Conservation (phyloP, 2,888 invertebrate species). For the Notocelia uddmanniana region DNA sequence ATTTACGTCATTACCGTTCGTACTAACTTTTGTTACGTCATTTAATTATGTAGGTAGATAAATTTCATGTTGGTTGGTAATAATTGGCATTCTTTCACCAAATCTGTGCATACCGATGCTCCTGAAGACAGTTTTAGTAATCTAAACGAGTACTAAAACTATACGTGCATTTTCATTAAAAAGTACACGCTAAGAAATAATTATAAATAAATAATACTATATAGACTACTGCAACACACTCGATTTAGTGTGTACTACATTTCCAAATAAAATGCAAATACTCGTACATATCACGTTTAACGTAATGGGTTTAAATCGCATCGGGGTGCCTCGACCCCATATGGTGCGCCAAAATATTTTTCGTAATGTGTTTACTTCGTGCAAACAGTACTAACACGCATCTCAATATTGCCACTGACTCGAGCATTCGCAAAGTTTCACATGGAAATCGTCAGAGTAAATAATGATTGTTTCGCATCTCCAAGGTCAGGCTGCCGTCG, state of each 20-base stretch:
- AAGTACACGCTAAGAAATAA: neutral
- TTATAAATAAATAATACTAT: neutral
- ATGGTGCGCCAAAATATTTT: constrained; percentile 6
- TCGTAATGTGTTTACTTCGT: constrained; percentile 4
- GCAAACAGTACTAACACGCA: constrained; percentile 15
- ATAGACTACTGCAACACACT: neutral
- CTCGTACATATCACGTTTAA: constrained; percentile 6
- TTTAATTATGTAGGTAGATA: constrained; percentile 13
- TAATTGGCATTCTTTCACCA: neutral
- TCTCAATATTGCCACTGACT: constrained; percentile 17
- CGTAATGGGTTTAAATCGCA: constrained; percentile 32
- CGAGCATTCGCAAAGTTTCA: neutral
- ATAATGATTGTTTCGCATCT: constrained; percentile 22
- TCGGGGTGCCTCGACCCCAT: constrained; percentile 16
- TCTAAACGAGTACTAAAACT: neutral
- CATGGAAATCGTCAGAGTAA: constrained; percentile 29
- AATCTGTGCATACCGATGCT: neutral
- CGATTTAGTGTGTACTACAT: constrained; percentile 16
- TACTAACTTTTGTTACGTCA: constrained; percentile 12
- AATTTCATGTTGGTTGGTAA: constrained; percentile 8
- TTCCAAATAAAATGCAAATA: constrained; percentile 25
- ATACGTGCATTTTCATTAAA: neutral
- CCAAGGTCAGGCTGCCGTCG: constrained; percentile 26
- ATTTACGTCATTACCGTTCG: no score
- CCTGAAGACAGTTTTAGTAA: neutral